A percentile compares a stretch with the other conserved stretches of the same genome.
Evolutionary conservation across 2,113 vertebrate genomes (phyloP).

Genomic region (Mormyrus lacerda): DNA sequence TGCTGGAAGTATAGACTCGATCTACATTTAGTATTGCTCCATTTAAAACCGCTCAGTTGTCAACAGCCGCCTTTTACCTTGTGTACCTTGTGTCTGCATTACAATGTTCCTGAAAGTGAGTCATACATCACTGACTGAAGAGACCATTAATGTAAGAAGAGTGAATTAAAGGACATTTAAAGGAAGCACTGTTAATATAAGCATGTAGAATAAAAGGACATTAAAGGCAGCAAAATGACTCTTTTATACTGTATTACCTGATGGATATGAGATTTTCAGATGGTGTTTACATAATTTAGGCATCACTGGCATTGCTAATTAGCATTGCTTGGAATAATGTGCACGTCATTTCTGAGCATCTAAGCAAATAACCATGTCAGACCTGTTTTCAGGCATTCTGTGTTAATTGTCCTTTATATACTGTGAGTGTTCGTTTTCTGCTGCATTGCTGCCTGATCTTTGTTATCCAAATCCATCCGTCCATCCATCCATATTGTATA

Average conservation of each 20-base stretch:
- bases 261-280: not conserved
- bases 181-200: not conserved
- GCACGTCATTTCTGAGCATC: not conserved
- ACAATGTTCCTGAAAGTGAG: not conserved
- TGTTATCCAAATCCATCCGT: not conserved
- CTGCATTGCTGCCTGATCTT: not conserved
- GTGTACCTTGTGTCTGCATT: not conserved
- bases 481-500: not conserved
- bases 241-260: not conserved
- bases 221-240: not conserved
- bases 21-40: not conserved
- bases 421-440: not conserved
- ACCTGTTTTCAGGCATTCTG: not conserved
- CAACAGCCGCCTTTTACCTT: not conserved
- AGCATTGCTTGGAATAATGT: not conserved
- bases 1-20: not conserved
- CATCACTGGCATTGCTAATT: not conserved
- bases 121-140: not conserved
- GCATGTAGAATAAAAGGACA: not conserved
- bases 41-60: not conserved
- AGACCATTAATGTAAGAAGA: not conserved
- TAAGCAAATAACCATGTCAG: not conserved
- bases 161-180: not conserved
- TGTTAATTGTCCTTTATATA: not conserved
- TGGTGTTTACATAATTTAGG: not conserved